Percentiles rank a stretch among this genome's conserved stretches.
Evolutionary conservation across 2,797 vertebrate genomes (phyloP).

Genomic region (Hippocampus kuda): DNA sequence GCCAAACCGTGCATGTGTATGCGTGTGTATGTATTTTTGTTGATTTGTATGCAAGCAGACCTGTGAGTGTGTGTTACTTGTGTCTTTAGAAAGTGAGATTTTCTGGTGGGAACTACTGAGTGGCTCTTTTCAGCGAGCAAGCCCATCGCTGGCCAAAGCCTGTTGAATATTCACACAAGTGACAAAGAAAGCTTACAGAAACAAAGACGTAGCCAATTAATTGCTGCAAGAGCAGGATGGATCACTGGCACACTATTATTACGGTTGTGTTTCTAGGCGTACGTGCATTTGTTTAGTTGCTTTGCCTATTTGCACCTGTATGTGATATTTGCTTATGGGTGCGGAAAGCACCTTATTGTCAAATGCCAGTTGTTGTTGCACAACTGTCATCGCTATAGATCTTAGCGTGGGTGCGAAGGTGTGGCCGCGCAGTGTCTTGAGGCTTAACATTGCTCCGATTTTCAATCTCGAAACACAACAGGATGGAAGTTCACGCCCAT

Average conservation of each 20-base stretch:
- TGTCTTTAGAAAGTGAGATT: constrained; percentile 34
- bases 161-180: constrained; percentile 66
- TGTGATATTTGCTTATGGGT: constrained; percentile 6
- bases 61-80: constrained; percentile 8
- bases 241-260: constrained; percentile 8
- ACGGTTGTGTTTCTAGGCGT: constrained; percentile 2
- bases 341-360: constrained; percentile 15
- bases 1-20: neutral
- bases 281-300: neutral
- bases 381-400: constrained; percentile 18
- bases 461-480: constrained; percentile 12
- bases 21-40: neutral
- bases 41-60: constrained; percentile 6
- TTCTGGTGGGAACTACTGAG: constrained; percentile 55
- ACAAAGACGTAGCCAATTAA: constrained; percentile 53
- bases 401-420: constrained; percentile 23
- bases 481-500: constrained; percentile 30
- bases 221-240: constrained; percentile 12
- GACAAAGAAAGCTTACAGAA: constrained; percentile 49
- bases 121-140: constrained; percentile 38
- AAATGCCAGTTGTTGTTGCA: neutral
- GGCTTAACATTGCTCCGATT: constrained; percentile 10
- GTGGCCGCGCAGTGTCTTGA: constrained; percentile 8
- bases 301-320: neutral
- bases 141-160: constrained; percentile 32